Conservation (phyloP, 1,140 invertebrate species). For the Triops longicaudatus region DNA sequence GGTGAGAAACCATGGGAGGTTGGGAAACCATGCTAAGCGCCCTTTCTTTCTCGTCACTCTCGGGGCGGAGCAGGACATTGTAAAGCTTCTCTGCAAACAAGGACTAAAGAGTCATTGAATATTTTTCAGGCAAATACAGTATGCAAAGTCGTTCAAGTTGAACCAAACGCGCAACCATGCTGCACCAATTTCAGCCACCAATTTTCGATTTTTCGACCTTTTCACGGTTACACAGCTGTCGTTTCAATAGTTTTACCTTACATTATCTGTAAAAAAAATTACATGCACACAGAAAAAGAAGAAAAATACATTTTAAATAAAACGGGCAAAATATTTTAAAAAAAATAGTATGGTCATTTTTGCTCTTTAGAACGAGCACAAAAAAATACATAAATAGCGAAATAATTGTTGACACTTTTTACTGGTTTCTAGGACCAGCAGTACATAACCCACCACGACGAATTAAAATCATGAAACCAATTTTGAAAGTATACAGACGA, state of each 20-base stretch:
- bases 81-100: neutral
- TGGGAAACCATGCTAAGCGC: neutral
- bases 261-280: too few species aligned
- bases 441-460: neutral
- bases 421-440: neutral
- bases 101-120: neutral
- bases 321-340: neutral
- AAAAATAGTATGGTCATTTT: neutral
- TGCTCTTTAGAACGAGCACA: too few species aligned
- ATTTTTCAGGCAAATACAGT: neutral
- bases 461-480: conserved; percentile 13
- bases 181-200: neutral
- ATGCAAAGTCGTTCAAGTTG: conserved; percentile 12
- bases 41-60: neutral
- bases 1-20: conserved; percentile 3
- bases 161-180: conserved; percentile 10
- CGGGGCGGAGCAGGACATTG: neutral
- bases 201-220: neutral
- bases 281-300: too few species aligned
- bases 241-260: neutral
- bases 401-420: neutral
- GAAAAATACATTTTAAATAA: neutral
- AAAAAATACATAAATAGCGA: neutral
- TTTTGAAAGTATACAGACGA: neutral
- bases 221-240: neutral